phyloP scores from a whole-genome alignment of 1,140 invertebrate species.

The Microplitis mediator region DNA sequence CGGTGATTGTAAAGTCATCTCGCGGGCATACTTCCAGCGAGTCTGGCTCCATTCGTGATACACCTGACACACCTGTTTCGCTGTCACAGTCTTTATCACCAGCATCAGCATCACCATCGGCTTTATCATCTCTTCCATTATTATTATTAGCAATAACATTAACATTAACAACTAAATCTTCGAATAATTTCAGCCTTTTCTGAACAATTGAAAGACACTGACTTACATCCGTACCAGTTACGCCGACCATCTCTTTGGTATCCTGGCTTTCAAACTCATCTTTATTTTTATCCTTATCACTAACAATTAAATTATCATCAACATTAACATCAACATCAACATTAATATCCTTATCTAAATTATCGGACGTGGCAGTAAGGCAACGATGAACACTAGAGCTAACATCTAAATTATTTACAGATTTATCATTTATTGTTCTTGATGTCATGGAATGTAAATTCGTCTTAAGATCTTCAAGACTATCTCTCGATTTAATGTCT shows the following conservation, averaged over 20 bases:
- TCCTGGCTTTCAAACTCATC: conserved; percentile 35
- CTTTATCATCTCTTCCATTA: background rate
- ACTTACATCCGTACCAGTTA: conserved; percentile 24
- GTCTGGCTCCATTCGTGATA: background rate
- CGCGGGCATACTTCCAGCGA: background rate
- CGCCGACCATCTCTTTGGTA: conserved; percentile 48
- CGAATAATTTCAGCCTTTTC: conserved; percentile 49
- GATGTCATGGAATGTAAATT: conserved; percentile 15
- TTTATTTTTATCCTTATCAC: conserved; percentile 1
- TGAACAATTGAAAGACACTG: conserved; percentile 45
- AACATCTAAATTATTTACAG: conserved; percentile 19
- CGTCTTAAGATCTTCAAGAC: conserved; percentile 15
- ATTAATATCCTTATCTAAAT: conserved; percentile 29
- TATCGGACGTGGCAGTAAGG: conserved; percentile 44
- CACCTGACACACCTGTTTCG: background rate
- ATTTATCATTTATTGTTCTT: conserved; percentile 16
- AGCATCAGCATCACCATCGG: background rate
- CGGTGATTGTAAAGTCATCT: background rate
- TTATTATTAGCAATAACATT: background rate
- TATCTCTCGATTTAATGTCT: background rate
- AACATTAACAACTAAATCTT: conserved; percentile 26
- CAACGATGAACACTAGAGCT: conserved; percentile 34
- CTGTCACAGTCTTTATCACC: background rate
- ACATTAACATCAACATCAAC: too few relatives aligned
- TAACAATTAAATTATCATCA: conserved; percentile 36